Evolutionary conservation across 2,888 invertebrate species (phyloP).

Genomic region (Agapostemon virescens): DNA sequence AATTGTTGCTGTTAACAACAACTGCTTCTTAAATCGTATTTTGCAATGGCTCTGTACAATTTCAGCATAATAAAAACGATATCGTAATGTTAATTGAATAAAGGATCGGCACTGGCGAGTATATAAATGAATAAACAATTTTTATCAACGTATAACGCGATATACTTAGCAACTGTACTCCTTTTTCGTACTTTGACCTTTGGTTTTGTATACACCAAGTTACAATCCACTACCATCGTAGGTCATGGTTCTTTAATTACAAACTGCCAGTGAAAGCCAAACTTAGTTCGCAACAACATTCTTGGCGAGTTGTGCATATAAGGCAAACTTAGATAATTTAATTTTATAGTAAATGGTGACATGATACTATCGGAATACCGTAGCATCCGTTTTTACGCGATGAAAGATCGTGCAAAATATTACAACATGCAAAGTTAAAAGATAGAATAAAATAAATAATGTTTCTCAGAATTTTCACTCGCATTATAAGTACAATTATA

Average conservation of each 20-base stretch:
- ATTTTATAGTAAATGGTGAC: background rate
- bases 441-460: background rate
- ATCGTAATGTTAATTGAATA: background rate
- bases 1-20: background rate
- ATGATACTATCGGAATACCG: background rate
- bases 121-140: background rate
- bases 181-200: background rate
- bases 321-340: background rate
- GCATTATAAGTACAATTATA: background rate
- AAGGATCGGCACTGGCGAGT: background rate
- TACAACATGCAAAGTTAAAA: background rate
- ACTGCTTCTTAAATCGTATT: background rate
- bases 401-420: too few species aligned
- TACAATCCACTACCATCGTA: background rate
- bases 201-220: background rate
- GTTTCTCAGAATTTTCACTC: too few species aligned
- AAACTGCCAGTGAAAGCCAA: background rate
- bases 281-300: background rate
- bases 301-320: background rate
- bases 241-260: background rate
- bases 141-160: conserved; percentile 2
- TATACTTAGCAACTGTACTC: background rate
- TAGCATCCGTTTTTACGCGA: background rate
- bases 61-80: background rate
- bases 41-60: background rate